Percentiles rank a stretch among this genome's conserved stretches.
Conservation (phyloP, 2,888 invertebrate genomes). For the Junonia oenone region DNA sequence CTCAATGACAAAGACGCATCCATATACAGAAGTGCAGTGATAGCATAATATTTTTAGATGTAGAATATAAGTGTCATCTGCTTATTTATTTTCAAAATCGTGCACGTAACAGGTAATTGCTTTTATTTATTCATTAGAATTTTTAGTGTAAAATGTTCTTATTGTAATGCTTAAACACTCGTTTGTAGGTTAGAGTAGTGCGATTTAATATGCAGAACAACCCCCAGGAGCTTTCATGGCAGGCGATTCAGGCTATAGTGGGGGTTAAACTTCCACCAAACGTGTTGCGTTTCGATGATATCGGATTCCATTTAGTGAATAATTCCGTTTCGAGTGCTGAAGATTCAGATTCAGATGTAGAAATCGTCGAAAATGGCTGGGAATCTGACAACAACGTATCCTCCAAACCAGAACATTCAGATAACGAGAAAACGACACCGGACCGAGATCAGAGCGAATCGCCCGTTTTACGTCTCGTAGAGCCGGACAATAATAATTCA, state of each 20-base stretch:
- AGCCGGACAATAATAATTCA: conserved; percentile 70
- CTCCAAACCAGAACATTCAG: conserved; percentile 68
- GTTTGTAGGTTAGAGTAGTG: conserved; percentile 79
- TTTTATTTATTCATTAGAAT: conserved; percentile 30
- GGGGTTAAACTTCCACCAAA: conserved; percentile 77
- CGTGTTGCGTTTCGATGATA: conserved; percentile 76
- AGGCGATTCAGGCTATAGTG: conserved; percentile 78
- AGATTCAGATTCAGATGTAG: conserved; percentile 75
- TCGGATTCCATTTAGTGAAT: conserved; percentile 72
- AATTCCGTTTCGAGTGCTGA: conserved; percentile 67
- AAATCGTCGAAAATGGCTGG: conserved; percentile 76
- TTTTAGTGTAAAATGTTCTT: conserved; percentile 29
- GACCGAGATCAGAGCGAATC: conserved; percentile 69
- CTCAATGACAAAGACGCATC: conserved; percentile 39
- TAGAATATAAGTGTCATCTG: conserved; percentile 74
- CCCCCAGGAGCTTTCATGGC: conserved; percentile 81
- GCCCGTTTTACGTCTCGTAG: conserved; percentile 68
- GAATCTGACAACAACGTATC: conserved; percentile 73
- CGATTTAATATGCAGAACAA: conserved; percentile 80
- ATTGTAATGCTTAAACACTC: conserved; percentile 67
- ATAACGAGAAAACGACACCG: conserved; percentile 68
- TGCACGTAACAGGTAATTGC: conserved; percentile 64
- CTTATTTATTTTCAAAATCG: conserved; percentile 55
- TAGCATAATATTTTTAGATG: conserved; percentile 80
- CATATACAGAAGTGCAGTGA: conserved; percentile 38